These are phyloP conservation scores for Asarcornis scutulata DNA, from an alignment of 2,113 vertebrate species.

Conservation along the genomic window DNA sequence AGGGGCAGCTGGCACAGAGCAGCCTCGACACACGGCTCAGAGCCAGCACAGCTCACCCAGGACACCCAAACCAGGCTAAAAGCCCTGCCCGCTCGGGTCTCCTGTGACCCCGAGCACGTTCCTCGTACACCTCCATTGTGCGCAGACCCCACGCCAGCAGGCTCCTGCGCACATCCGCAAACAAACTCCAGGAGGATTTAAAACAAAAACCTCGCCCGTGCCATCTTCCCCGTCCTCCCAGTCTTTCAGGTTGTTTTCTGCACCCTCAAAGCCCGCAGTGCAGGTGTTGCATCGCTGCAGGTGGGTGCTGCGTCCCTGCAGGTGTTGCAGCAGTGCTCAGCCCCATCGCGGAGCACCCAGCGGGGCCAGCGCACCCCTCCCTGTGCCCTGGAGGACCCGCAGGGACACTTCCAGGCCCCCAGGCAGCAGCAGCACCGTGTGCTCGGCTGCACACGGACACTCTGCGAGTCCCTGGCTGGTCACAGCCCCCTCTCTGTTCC, in stretches of 20 bases:
- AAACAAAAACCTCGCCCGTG: not conserved
- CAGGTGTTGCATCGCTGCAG: not conserved
- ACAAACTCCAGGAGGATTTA: not conserved
- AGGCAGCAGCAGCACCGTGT: not conserved
- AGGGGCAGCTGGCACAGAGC: not conserved
- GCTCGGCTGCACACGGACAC: not conserved
- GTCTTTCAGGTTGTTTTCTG: fast-evolving
- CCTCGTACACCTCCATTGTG: fast-evolving
- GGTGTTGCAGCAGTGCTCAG: not conserved
- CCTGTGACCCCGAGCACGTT: not conserved
- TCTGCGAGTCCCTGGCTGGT: not conserved
- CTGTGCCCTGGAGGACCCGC: not conserved
- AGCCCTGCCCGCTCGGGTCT: not conserved
- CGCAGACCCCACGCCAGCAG: fast-evolving
- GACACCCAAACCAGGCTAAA: not conserved
- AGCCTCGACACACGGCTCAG: not conserved
- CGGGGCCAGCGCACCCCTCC: not conserved
- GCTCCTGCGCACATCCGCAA: not conserved
- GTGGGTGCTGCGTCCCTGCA: not conserved
- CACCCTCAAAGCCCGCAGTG: fast-evolving
- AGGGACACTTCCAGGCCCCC: not conserved
- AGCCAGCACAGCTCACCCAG: not conserved
- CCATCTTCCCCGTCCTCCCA: not conserved
- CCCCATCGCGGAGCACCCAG: fast-evolving
- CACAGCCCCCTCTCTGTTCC: not conserved